These are phyloP conservation scores for Dolomedes plantarius DNA, from an alignment of 2,888 invertebrate genomes.

Conservation along the genomic window DNA sequence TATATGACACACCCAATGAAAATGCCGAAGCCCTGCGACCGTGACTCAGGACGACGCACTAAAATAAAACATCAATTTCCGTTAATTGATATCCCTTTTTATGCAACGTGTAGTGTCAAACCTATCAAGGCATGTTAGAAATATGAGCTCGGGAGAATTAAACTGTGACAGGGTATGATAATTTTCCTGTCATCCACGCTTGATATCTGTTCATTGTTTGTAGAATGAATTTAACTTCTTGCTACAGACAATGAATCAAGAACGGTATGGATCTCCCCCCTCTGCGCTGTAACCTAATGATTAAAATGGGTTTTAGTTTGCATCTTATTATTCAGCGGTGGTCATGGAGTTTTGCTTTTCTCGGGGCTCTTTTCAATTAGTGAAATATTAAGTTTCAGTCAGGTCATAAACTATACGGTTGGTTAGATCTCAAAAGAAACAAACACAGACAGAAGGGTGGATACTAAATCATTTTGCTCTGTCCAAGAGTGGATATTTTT, in stretches of 20 bases:
- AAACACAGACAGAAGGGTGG: too few species aligned
- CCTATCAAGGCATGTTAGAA: slow-evolving; percentile 2
- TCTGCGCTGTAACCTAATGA: background rate
- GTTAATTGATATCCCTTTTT: slow-evolving; percentile 1
- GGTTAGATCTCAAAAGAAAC: too few species aligned
- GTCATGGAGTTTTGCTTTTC: background rate
- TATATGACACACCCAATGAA: slow-evolving; percentile 1
- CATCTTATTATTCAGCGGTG: background rate
- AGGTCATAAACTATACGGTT: too few species aligned
- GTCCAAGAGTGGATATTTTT: too few species aligned
- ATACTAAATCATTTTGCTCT: too few species aligned
- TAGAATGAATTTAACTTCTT: slow-evolving; percentile 8
- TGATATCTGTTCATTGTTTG: background rate
- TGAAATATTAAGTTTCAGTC: too few species aligned
- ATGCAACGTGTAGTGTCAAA: background rate
- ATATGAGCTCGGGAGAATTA: slow-evolving; percentile 7
- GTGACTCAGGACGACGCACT: background rate
- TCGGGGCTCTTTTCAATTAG: too few species aligned
- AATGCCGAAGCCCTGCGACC: background rate
- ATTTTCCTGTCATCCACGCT: background rate
- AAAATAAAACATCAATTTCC: slow-evolving; percentile 16
- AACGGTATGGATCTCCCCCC: background rate
- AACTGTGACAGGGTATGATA: slow-evolving; percentile 4
- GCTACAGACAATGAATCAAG: background rate
- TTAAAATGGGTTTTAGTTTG: background rate